Percentiles rank a stretch among this genome's conserved stretches.
Evolutionary conservation across 2,113 vertebrate species (phyloP).

Genomic region (Planiliza haematocheilus): DNA sequence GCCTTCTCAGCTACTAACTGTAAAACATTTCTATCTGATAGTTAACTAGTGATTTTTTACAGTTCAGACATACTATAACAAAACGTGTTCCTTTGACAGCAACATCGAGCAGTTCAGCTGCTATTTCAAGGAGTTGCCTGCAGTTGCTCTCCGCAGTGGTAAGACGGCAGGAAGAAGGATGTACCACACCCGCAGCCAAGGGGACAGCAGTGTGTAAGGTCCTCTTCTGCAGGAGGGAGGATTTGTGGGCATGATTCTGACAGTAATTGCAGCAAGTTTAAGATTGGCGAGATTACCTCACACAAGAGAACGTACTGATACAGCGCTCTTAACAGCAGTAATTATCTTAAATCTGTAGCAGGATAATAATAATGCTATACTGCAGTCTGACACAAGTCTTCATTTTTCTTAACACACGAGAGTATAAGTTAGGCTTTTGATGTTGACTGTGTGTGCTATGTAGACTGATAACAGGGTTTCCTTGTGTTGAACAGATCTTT

Average conservation of each 20-base stretch:
- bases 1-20: too few relatives aligned
- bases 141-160: conserved; percentile 95
- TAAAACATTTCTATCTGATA: too few relatives aligned
- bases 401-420: not conserved
- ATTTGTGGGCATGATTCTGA: conserved; percentile 31
- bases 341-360: not conserved
- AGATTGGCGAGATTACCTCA: not conserved
- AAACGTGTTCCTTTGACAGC: conserved; percentile 75
- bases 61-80: not conserved
- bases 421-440: too few relatives aligned
- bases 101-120: conserved; percentile 98
- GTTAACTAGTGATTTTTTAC: not conserved
- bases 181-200: conserved; percentile 98
- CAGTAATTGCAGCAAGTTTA: conserved; percentile 13
- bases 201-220: conserved; percentile 96
- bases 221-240: conserved; percentile 55
- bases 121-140: conserved; percentile 98
- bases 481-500: conserved; percentile 86
- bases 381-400: not conserved
- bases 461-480: not conserved
- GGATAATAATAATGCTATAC: not conserved
- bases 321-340: not conserved
- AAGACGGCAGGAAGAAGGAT: conserved; percentile 95
- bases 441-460: not conserved
- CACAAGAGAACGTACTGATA: not conserved